Conservation (phyloP, 2,113 vertebrate genomes). For the Etheostoma cragini region DNA sequence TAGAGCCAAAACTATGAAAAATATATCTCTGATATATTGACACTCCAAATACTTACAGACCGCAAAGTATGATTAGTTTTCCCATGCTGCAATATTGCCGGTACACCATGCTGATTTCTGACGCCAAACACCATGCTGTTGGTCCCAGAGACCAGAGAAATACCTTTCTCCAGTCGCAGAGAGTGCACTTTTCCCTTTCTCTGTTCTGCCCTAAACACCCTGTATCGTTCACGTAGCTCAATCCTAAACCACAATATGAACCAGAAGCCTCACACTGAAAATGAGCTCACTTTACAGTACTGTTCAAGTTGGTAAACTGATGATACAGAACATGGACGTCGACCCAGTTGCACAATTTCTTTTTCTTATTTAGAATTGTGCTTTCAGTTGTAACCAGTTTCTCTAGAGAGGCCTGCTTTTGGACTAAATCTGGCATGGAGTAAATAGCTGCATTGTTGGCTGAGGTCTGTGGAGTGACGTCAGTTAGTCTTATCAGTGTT, state of each 20-base stretch:
- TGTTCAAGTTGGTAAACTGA: not conserved
- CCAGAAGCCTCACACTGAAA: not conserved
- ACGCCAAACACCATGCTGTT: not conserved
- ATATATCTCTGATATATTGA: not conserved
- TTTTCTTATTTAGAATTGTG: slow-evolving; percentile 54
- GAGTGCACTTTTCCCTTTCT: not conserved
- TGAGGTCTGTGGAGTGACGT: slow-evolving; percentile 63
- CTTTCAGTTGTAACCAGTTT: slow-evolving; percentile 46
- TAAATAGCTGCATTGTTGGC: slow-evolving; percentile 74
- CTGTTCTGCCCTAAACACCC: not conserved
- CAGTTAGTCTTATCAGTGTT: slow-evolving; percentile 68
- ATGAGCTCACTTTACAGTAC: not conserved
- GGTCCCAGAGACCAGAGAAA: slow-evolving; percentile 1
- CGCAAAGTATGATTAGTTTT: not conserved
- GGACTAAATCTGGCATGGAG: slow-evolving; percentile 64
- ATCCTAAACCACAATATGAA: not conserved
- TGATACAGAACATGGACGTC: not conserved
- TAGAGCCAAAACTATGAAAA: slow-evolving; percentile 39
- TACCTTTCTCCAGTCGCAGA: not conserved
- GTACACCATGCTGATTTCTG: not conserved
- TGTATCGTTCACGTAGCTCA: not conserved
- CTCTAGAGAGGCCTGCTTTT: slow-evolving; percentile 58
- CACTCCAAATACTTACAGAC: slow-evolving; percentile 11
- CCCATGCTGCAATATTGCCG: not conserved
- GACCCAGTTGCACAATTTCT: slow-evolving; percentile 23